A percentile compares a stretch with the other conserved stretches of the same genome.
phyloP scores from a whole-genome alignment of 1,140 invertebrate species.

The Panagrolaimus sp. region DNA sequence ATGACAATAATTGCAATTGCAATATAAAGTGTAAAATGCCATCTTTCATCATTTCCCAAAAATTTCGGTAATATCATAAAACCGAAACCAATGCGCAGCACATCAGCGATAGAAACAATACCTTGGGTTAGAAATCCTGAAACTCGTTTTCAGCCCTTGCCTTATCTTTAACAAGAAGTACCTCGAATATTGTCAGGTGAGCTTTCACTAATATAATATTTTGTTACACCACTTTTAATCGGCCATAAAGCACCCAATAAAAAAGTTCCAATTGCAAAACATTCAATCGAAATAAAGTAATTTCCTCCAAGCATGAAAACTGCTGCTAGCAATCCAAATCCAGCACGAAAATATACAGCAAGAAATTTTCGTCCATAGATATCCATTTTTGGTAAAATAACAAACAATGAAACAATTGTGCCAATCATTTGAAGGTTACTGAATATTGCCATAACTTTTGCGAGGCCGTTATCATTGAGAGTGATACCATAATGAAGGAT shows the following conservation, averaged over 20 bases:
- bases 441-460: neutral
- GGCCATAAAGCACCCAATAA: neutral
- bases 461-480: neutral
- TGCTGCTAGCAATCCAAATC: neutral
- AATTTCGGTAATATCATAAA: neutral
- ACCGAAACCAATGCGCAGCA: neutral
- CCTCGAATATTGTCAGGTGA: neutral
- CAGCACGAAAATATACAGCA: neutral
- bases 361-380: neutral
- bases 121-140: neutral
- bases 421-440: neutral
- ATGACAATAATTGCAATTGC: neutral
- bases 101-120: neutral
- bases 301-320: neutral
- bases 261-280: neutral
- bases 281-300: neutral
- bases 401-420: neutral
- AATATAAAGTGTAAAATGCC: neutral
- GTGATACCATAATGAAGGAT: conserved; percentile 2
- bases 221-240: neutral
- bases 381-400: neutral
- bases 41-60: neutral
- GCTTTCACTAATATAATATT: neutral
- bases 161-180: no score
- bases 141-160: neutral